Evolutionary conservation across 2,797 vertebrate species (phyloP), one percentile per base, ranked within the genome.

Genomic region (Propithecus deckenii): DNA sequence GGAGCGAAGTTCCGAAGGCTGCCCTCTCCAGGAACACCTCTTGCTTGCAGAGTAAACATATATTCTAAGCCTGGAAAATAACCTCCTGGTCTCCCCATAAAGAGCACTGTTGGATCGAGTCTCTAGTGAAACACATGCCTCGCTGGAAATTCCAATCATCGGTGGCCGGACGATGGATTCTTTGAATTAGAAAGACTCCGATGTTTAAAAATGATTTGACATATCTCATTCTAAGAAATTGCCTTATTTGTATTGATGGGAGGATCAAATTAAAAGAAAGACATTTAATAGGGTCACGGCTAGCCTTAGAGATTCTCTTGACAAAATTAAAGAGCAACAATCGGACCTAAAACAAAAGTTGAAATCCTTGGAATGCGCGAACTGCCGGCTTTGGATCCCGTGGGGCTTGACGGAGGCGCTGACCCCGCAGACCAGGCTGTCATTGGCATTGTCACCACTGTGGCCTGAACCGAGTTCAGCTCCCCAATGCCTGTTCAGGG

Each of bases 391-490:
- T 50, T 38, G 76, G 50, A 55, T 25, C 17, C 7, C 48, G 13
- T 3, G 50, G 76, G 7, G 8, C 55, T 38, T 15, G n/a, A 9
- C 8, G 11, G 50, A 38, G 30, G 46, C 4, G 4, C 52, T 4
- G 12, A 13, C 4, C 50, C 13, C 50, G 20, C n/a, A 38, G 13
- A 55, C n/a, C 13, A 2, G n/a, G 50, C 52, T 79, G 14, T 7
- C 13, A 15, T 4, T 18, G 43, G 15, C n/a, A 9, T 22, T 17
- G n/a, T 9, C 22, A 55, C 13, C 25, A 22, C 46, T 28, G 4
- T 23, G 2, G 22, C 13, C n/a, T 25, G n/a, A 55, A 25, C 7
- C 12, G 0, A 7, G 46, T 12, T 32, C 72, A 15, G 9, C 35
- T 25, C 7, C 13, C 75, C 2, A 22, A 35, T 38, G 35, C 50